A percentile compares a stretch with the other conserved stretches of the same genome.
Evolutionary conservation across 53 echinoderm and acorn worm species (phyloP).

Genomic region (Paracentrotus lividus): DNA sequence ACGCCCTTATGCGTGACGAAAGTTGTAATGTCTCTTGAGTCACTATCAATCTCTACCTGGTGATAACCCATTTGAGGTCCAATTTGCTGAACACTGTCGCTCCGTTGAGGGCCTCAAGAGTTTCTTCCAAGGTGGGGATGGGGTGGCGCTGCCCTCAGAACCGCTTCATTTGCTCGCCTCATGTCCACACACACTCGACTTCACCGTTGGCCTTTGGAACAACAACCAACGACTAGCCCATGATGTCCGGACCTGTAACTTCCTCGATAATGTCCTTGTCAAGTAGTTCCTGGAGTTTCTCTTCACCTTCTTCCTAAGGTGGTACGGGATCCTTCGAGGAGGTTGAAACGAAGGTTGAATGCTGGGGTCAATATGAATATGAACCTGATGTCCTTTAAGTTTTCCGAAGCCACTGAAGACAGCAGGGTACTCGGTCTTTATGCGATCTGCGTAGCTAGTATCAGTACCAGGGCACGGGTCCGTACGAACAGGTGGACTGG

Average conservation of each 20-base stretch:
- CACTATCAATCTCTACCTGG: conserved; percentile 71
- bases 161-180: conserved; percentile 69
- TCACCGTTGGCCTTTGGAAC: conserved; percentile 64
- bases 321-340: conserved; percentile 68
- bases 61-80: conserved; percentile 77
- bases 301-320: conserved; percentile 52
- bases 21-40: conserved; percentile 62
- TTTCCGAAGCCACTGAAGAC: conserved; percentile 57
- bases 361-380: conserved; percentile 18
- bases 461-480: not conserved
- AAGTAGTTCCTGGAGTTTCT: conserved; percentile 62
- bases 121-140: conserved; percentile 64
- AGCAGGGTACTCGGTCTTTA: not conserved
- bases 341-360: conserved; percentile 69
- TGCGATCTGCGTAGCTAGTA: not conserved
- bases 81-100: conserved; percentile 50
- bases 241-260: too few relatives aligned
- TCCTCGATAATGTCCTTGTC: too few relatives aligned
- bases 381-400: conserved; percentile 30
- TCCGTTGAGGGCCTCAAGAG: conserved; percentile 21
- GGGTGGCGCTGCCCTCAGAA: conserved; percentile 68
- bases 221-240: conserved; percentile 69
- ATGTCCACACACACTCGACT: conserved; percentile 67
- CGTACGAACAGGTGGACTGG: not conserved
- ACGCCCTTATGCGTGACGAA: conserved; percentile 71